Percentiles rank a stretch among this genome's conserved stretches.
phyloP scores from a whole-genome alignment of 2,888 invertebrate species.

The Hesperia comma region DNA sequence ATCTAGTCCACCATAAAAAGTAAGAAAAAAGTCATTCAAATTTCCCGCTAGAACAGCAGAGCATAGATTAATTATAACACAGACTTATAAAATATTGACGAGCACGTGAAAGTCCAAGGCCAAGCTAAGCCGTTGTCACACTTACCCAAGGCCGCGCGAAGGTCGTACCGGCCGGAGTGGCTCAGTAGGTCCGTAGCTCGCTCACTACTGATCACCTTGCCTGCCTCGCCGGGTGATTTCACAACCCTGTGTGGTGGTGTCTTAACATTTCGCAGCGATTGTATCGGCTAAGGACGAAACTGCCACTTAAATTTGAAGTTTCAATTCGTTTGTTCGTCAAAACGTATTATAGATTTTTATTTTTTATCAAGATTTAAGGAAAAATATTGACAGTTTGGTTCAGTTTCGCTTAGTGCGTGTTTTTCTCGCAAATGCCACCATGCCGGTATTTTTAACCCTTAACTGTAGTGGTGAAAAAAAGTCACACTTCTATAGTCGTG shows the following conservation, averaged over 20 bases:
- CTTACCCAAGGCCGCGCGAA: slow-evolving; percentile 72
- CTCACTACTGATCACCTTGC: slow-evolving; percentile 68
- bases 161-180: slow-evolving; percentile 65
- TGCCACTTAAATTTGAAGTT: slow-evolving; percentile 28
- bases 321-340: slow-evolving; percentile 22
- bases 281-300: slow-evolving; percentile 62
- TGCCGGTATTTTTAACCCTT: no score
- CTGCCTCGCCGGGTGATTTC: slow-evolving; percentile 59
- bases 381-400: no score
- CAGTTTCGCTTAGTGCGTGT: no score
- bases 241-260: slow-evolving; percentile 71
- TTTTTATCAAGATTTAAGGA: no score
- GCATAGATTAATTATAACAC: slow-evolving; percentile 8
- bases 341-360: slow-evolving; percentile 4
- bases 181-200: slow-evolving; percentile 66
- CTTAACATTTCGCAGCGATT: slow-evolving; percentile 69
- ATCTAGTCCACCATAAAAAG: not conserved
- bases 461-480: no score
- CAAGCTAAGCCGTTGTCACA: slow-evolving; percentile 64
- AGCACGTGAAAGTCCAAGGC: slow-evolving; percentile 50
- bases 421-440: no score
- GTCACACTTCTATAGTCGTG: no score
- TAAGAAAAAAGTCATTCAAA: not conserved
- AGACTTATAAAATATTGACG: slow-evolving; percentile 9
- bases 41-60: not conserved